phyloP scores from a whole-genome alignment of 2,113 vertebrate genomes.

The Xyrauchen texanus region DNA sequence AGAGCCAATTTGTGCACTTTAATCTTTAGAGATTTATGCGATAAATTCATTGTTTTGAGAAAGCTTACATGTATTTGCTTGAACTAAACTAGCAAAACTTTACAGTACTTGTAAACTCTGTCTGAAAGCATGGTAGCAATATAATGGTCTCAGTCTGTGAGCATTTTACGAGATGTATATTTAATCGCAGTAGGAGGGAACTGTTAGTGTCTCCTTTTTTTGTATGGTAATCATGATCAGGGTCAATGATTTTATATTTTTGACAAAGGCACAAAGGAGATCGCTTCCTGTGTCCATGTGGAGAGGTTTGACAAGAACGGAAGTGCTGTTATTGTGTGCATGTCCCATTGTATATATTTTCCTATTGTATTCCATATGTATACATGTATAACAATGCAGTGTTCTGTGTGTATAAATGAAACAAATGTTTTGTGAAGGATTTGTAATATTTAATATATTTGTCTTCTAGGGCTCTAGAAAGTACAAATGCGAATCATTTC shows the following conservation, averaged over 20 bases:
- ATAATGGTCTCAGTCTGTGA: constrained; percentile 52
- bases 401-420: constrained; percentile 73
- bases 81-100: constrained; percentile 53
- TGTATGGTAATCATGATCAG: constrained; percentile 50
- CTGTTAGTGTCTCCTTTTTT: constrained; percentile 46
- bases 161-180: constrained; percentile 44
- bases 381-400: constrained; percentile 72
- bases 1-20: constrained; percentile 60
- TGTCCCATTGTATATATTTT: constrained; percentile 52
- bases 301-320: constrained; percentile 45
- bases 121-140: constrained; percentile 60
- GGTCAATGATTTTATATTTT: constrained; percentile 56
- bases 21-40: constrained; percentile 53
- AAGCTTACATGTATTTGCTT: constrained; percentile 53
- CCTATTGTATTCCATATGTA: constrained; percentile 68
- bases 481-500: constrained; percentile 62
- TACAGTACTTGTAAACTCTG: constrained; percentile 53
- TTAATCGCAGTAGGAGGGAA: constrained; percentile 31
- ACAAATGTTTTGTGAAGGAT: constrained; percentile 76
- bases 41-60: constrained; percentile 48
- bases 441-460: constrained; percentile 82
- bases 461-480: constrained; percentile 75
- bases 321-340: constrained; percentile 46
- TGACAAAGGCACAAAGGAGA: constrained; percentile 32
- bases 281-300: constrained; percentile 39